Evolutionary conservation across 35 echinoderm and acorn worm species (phyloP), one percentile per base, ranked within the genome.

Genomic region (Stichopus chloronotus): DNA sequence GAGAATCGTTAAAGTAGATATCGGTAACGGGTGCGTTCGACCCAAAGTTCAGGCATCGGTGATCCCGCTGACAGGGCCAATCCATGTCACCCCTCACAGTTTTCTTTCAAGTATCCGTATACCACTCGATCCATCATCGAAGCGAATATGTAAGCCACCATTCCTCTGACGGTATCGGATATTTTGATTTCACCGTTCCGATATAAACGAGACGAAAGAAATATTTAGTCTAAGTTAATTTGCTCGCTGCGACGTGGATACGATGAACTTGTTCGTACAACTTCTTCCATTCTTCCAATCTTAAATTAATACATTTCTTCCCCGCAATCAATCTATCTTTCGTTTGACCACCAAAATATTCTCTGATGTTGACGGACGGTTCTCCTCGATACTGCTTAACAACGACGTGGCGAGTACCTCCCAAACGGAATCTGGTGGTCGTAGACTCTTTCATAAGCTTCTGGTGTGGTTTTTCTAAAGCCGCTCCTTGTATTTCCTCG

Each of bases 301-400:
- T 16, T 17, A 87, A 5, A 58, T 58, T 87, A 56, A 87, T 87
- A 9, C 84, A 56, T 87, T 87, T 59, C 59, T 87, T 87, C 25
- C 84, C 56, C 4, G 84, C 19, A 8, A 63, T 58, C 14, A 63
- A 17, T 52, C 30, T 88, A 57, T 88, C 19, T 88, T 88, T 88
- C 21, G 57, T 88, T 6, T 61, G 19, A 7, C 57, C 85, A 12
- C 80, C 13, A 55, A 53, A 14, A 55, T 83, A 83, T 55, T 83
- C 52, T 8, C 80, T 43, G 7, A 83, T 83, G 14, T 83, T 55
- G 17, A 55, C 52, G 11, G 55, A 83, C 4, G 52, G 80, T 14
- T 53, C 52, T 10, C 80, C 80, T n/a, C 52, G 24, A n/a, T n/a
- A n/a, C n/a, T n/a, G n/a, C n/a, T n/a, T n/a, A n/a, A n/a, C n/a